Base-by-base conservation (phyloP, 2,797 vertebrate species). In the Characodon lateralis region DNA sequence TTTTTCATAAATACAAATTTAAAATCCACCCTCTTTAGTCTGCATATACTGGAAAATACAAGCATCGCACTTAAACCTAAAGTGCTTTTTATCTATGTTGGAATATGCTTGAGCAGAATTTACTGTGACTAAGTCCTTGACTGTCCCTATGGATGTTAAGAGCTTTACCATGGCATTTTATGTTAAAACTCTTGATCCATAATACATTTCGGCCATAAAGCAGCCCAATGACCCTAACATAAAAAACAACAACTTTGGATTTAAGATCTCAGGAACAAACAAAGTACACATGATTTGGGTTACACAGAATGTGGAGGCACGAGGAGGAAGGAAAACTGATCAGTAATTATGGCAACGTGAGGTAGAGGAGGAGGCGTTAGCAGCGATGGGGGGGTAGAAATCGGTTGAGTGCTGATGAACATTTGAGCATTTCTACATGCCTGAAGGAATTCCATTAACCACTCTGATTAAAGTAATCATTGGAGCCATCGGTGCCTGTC, bases 381-480 rank as follows among this genome's bases (percentile, higher is more conserved):
- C 58, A 61, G 73, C 50, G 72, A 74, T 59, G 74, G 26, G 74
- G 73, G 79, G 74, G 79, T 70, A 71, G 80, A 87, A 86, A 82
- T 43, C 83, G 84, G 84, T 82, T 88, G 87, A 90, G 73, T 87
- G 89, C 92, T 94, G 94, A 95, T 94, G 92, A 95, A 92, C 91
- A 90, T 93, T 94, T 92, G 90, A 94, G 90, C 89, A 90, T 91
- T 93, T 89, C 89, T 94, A 88, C 93, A 95, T 94, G 94, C 95
- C 94, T 94, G 92, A 88, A 93, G 92, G 91, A 94, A 93, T 95
- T 95, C 94, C 93, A 95, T 95, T 95, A 96, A 95, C 92, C 91
- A 94, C 91, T 94, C 91, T 95, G 94, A 96, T 96, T 96, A 95
- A 95, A 95, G 94, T 92, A 95, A 96, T 95, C 95, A 96, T 93